Conservation (phyloP, 1,140 invertebrate species). For the Drosophila setifemur region DNA sequence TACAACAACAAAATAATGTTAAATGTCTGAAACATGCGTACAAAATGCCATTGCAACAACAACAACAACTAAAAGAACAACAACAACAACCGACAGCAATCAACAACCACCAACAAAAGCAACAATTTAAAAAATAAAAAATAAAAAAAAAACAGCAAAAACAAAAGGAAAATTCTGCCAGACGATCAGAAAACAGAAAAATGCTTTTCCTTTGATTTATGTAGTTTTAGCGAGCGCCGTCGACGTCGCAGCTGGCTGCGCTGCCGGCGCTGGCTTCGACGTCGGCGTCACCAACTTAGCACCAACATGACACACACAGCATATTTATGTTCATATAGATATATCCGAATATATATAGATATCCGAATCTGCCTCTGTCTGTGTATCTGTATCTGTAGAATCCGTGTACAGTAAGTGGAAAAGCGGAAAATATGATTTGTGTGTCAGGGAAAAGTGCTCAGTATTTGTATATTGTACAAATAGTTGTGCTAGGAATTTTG, state of each 20-base stretch:
- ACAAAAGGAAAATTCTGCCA: slow-evolving; percentile 32
- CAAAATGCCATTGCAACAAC: slow-evolving; percentile 64
- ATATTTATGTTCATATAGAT: slow-evolving; percentile 15
- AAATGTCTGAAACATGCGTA: slow-evolving; percentile 74
- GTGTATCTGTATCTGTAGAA: slow-evolving; percentile 13
- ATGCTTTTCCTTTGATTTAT: slow-evolving; percentile 75
- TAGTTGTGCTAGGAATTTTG: slow-evolving; percentile 16
- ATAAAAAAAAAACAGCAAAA: slow-evolving; percentile 1
- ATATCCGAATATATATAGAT: slow-evolving; percentile 6
- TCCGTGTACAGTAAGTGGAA: slow-evolving; percentile 2
- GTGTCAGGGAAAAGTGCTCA: slow-evolving; percentile 20
- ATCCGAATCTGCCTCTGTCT: too few species aligned
- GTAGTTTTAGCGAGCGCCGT: slow-evolving; percentile 64
- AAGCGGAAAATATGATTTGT: slow-evolving; percentile 27
- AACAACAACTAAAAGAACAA: slow-evolving; percentile 36
- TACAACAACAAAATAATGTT: slow-evolving; percentile 58
- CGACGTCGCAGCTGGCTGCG: slow-evolving; percentile 4
- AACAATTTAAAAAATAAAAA: slow-evolving; percentile 24
- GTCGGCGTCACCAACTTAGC: slow-evolving; percentile 9
- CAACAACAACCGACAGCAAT: slow-evolving; percentile 41
- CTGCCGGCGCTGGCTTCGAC: slow-evolving; percentile 8
- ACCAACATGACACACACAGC: slow-evolving; percentile 38
- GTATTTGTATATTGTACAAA: background rate
- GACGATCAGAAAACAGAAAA: slow-evolving; percentile 58
- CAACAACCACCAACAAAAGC: slow-evolving; percentile 52